Evolutionary conservation across 1,140 invertebrate genomes (phyloP).

Genomic region (Drosophila kanapiae): DNA sequence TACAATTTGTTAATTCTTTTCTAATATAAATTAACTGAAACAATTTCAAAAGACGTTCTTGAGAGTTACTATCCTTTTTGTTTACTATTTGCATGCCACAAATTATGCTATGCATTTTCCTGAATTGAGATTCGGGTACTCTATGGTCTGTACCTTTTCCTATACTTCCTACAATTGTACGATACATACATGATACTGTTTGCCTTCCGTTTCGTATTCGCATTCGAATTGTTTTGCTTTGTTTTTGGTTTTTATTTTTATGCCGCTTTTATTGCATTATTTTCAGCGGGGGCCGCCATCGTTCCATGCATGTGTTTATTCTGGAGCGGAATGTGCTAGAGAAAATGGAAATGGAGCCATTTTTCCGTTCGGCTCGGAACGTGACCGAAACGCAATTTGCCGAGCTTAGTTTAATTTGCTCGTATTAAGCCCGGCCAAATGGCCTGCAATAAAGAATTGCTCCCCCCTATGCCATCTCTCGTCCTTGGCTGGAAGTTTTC

Average conservation of each 20-base stretch:
- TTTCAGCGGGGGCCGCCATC: constrained; percentile 54
- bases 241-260: constrained; percentile 68
- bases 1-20: background rate
- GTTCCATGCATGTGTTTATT: constrained; percentile 72
- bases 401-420: constrained; percentile 81
- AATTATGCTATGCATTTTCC: background rate
- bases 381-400: constrained; percentile 78
- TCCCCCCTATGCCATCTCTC: constrained; percentile 12
- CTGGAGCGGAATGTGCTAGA: constrained; percentile 50
- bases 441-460: constrained; percentile 56
- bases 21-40: background rate
- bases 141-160: background rate
- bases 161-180: constrained; percentile 11
- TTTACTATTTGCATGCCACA: accelerated
- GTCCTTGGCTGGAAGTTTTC: constrained; percentile 48
- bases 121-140: background rate
- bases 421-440: constrained; percentile 63
- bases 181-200: constrained; percentile 31
- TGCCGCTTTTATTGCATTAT: constrained; percentile 81
- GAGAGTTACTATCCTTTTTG: background rate
- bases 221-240: constrained; percentile 34
- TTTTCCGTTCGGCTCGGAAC: constrained; percentile 62
- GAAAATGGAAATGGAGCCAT: constrained; percentile 73
- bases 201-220: constrained; percentile 36
- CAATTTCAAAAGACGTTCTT: background rate